Evolutionary conservation across 2,797 vertebrate species (phyloP), one percentile per base, ranked within the genome.

Genomic region (Pangasius djambal): DNA sequence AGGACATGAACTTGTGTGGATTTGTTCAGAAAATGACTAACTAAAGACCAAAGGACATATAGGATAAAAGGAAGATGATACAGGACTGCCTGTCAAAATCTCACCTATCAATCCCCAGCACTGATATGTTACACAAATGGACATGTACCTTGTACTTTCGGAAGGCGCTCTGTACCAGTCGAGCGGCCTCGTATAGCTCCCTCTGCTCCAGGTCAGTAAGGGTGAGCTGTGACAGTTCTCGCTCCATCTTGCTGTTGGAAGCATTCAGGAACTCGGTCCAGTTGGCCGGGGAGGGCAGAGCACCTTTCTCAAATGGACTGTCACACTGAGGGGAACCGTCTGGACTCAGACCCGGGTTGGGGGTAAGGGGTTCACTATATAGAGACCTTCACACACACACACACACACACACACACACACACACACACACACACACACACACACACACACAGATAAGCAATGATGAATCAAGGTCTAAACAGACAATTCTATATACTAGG

Each of bases 241-340:
- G 97, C 95, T 99, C 99, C 93, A 99, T 98, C 94, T 98, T 99
- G 93, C 98, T 98, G 96, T 97, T 98, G 93, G 99, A 99, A 28
- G 98, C 97, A 83, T 97, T 98, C 95, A 99, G 97, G 95, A 99
- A 99, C 92, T 99, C 98, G 6, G 97, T 98, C 99, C 99, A 99
- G 92, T 99, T 98, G 9, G 98, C 97, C 0, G 98, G 97, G 0
- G 98, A 98, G 4, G 98, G 97, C 90, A 99, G 97, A 87, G 95
- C 95, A 85, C 97, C 96, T 91, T 97, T 97, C 92, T 99, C 98
- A 89, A 97, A 96, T 88, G 97, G 95, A 37, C 96, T 94, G 93
- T 98, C 97, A 90, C 95, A 96, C 92, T 96, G 92, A 0, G 98
- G 98, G 70, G 98, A 98, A 92, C 97, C 95, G 22, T 96, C 96